These are phyloP conservation scores for Oreohelix idahoensis DNA, from an alignment of 1,140 invertebrate species.

Conservation along the genomic window DNA sequence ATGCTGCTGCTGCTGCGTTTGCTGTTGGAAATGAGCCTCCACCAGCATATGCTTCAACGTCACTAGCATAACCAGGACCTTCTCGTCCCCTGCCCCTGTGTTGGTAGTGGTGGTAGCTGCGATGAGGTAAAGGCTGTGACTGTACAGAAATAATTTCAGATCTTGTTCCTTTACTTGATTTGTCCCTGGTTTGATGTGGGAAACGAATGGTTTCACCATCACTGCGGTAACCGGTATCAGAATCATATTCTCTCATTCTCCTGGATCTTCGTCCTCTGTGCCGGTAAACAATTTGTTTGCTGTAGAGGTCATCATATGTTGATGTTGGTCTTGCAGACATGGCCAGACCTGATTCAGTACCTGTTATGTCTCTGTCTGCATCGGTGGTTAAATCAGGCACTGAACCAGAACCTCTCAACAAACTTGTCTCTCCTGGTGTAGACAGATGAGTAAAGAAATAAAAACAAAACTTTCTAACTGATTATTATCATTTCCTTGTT, in stretches of 20 bases:
- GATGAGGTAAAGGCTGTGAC: constrained; percentile 29
- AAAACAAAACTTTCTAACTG: no score
- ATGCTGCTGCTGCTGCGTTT: constrained; percentile 41
- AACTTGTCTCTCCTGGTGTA: not conserved
- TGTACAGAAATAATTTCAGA: constrained; percentile 42
- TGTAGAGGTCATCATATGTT: constrained; percentile 34
- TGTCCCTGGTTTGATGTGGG: constrained; percentile 39
- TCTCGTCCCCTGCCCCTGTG: constrained; percentile 27
- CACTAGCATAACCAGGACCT: constrained; percentile 65
- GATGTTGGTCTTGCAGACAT: not conserved
- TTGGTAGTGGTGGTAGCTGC: not conserved
- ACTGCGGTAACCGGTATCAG: constrained; percentile 70
- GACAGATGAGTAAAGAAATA: no score
- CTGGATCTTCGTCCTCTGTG: constrained; percentile 49
- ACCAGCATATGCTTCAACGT: constrained; percentile 59
- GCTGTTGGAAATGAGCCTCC: constrained; percentile 28
- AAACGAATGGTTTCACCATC: constrained; percentile 59
- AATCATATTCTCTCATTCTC: constrained; percentile 66
- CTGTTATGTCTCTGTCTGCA: not conserved
- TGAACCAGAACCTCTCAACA: constrained; percentile 9
- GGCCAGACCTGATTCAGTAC: not conserved
- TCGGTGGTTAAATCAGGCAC: constrained; percentile 7
- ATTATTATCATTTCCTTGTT: no score
- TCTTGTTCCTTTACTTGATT: not conserved
- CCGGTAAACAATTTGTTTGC: constrained; percentile 45